phyloP scores from a whole-genome alignment of 2,113 vertebrate genomes.

The Seriola aureovittata region DNA sequence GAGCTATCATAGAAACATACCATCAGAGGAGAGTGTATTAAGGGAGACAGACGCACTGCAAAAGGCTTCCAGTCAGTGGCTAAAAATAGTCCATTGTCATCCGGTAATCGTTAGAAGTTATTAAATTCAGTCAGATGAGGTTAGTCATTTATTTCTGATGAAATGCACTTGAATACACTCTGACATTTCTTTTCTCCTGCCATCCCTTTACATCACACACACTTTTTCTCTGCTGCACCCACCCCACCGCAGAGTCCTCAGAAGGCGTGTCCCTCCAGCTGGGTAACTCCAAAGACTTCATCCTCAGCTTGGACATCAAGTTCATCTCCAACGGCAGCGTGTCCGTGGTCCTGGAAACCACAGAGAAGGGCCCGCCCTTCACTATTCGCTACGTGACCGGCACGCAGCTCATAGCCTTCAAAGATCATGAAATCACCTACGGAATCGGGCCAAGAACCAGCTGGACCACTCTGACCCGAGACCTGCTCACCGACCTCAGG shows the following conservation, averaged over 20 bases:
- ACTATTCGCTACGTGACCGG: constrained; percentile 93
- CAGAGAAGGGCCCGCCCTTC: constrained; percentile 92
- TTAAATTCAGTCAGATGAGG: constrained; percentile 28
- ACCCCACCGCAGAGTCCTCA: constrained; percentile 84
- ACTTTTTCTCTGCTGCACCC: constrained; percentile 21
- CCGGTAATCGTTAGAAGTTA: constrained; percentile 2
- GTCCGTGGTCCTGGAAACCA: constrained; percentile 94
- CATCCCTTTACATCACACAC: background rate
- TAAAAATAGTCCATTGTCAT: constrained; percentile 56
- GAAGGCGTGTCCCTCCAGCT: constrained; percentile 93
- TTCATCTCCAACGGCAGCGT: constrained; percentile 93
- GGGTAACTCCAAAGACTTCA: constrained; percentile 94
- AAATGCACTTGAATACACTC: background rate
- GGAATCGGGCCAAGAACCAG: constrained; percentile 88
- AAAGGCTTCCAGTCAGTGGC: constrained; percentile 33
- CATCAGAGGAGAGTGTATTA: constrained; percentile 12
- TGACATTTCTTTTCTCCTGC: background rate
- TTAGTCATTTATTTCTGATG: constrained; percentile 4
- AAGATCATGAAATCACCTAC: constrained; percentile 91
- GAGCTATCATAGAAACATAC: constrained; percentile 9
- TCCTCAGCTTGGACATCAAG: constrained; percentile 95
- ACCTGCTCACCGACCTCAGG: constrained; percentile 94
- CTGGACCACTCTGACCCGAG: constrained; percentile 96
- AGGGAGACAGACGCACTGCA: constrained; percentile 8
- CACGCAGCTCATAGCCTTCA: constrained; percentile 91